These are phyloP conservation scores for Allacma fusca DNA, from an alignment of 2,888 invertebrate genomes.

Conservation along the genomic window DNA sequence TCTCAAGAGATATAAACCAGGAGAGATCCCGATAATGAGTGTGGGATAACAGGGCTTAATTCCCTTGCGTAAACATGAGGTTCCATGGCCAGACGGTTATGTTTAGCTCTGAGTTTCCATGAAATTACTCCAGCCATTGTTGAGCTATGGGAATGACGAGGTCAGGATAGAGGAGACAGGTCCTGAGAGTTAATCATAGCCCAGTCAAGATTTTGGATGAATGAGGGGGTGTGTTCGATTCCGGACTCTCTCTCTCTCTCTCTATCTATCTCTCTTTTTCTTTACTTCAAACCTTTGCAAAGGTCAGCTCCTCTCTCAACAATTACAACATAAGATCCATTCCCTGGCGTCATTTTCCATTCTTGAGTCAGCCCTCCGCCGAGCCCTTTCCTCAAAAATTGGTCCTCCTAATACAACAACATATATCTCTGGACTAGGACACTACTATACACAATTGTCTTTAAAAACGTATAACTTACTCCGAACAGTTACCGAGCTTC, in stretches of 20 bases:
- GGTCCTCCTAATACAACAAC: not conserved
- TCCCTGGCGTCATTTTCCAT: conserved; percentile 4
- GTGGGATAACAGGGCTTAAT: conserved; percentile 16
- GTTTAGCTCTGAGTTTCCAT: not conserved
- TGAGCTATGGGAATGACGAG: not conserved
- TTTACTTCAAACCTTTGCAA: not conserved
- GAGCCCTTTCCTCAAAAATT: not conserved
- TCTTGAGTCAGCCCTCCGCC: not conserved
- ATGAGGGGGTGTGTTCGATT: not conserved
- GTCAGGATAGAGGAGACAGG: not conserved
- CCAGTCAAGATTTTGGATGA: not conserved
- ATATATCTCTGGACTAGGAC: no score
- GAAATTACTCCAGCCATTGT: not conserved
- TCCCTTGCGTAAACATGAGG: not conserved
- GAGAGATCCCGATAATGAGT: not conserved
- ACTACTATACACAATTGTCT: no score
- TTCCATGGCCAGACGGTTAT: not conserved
- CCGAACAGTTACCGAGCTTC: no score
- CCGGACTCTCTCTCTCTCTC: no score
- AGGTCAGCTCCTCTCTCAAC: not conserved
- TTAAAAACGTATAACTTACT: no score
- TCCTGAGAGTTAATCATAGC: not conserved
- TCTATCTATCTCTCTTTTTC: no score
- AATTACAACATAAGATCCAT: conserved; percentile 1
- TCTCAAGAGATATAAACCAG: not conserved